Evolutionary conservation across 2,113 vertebrate species (phyloP).

Genomic region (Seriola dumerili): DNA sequence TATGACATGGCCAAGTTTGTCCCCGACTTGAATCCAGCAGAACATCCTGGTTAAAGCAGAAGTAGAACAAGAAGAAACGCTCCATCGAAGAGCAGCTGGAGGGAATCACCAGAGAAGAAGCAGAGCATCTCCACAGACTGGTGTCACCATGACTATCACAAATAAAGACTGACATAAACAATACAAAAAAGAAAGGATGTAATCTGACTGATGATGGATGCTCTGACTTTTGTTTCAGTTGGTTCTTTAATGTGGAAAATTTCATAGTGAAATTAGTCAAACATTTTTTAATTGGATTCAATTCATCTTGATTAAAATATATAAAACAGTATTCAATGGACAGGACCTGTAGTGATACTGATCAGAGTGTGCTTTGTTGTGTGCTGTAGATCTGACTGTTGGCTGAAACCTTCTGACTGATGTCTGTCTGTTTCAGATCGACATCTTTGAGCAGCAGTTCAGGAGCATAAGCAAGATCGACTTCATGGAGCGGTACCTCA

Average conservation of each 20-base stretch:
- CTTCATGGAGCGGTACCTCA: constrained; percentile 88
- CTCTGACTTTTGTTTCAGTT: neutral
- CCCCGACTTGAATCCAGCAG: neutral
- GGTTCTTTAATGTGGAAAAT: neutral
- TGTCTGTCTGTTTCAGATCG: constrained; percentile 77
- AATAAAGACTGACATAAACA: neutral
- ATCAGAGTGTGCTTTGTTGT: too few species aligned
- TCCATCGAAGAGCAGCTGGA: neutral
- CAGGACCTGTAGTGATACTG: neutral
- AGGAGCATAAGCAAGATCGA: constrained; percentile 88
- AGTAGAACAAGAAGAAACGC: neutral
- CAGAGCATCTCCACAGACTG: neutral
- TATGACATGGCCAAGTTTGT: neutral
- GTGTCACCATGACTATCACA: neutral
- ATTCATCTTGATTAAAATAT: too few species aligned
- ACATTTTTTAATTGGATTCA: neutral
- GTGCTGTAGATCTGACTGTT: neutral
- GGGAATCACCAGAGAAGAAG: neutral
- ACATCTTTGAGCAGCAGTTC: constrained; percentile 87
- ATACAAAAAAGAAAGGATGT: neutral
- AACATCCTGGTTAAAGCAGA: neutral
- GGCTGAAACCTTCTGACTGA: neutral
- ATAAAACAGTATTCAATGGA: neutral
- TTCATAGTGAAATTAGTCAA: neutral
- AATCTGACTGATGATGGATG: neutral